Percentiles rank a stretch among this genome's conserved stretches.
These are phyloP conservation scores for Magallana gigas DNA, from an alignment of 1,140 invertebrate species.

Conservation along the genomic window DNA sequence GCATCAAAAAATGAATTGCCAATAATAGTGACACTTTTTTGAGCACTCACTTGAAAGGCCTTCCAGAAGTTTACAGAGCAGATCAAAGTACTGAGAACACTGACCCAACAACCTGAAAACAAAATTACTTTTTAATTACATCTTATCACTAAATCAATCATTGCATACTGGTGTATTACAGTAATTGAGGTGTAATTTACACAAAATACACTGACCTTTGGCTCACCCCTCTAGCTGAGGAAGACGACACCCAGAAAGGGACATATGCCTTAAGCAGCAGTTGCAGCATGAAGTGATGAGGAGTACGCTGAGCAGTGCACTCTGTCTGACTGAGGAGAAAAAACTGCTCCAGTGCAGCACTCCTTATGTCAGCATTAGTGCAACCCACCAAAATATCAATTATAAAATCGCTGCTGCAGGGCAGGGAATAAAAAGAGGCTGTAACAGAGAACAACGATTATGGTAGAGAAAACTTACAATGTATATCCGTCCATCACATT, in stretches of 20 bases:
- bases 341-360: conserved; percentile 80
- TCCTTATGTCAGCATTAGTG: conserved; percentile 78
- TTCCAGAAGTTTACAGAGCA: conserved; percentile 79
- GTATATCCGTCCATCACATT: too few species aligned
- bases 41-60: conserved; percentile 74
- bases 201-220: conserved; percentile 73
- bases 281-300: conserved; percentile 79
- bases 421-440: conserved; percentile 80
- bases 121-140: not conserved
- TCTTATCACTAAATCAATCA: not conserved
- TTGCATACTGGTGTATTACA: not conserved
- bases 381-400: conserved; percentile 82
- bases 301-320: conserved; percentile 64
- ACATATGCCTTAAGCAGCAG: conserved; percentile 81
- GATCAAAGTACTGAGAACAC: conserved; percentile 82
- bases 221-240: conserved; percentile 79
- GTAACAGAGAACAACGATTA: conserved; percentile 43
- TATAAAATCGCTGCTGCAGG: conserved; percentile 80
- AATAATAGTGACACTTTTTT: not conserved
- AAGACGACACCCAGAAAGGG: conserved; percentile 82
- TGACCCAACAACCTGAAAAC: conserved; percentile 78
- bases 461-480: too few species aligned
- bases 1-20: too few species aligned
- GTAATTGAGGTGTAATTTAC: not conserved
- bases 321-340: conserved; percentile 77